Conservation (phyloP, 2,113 vertebrate genomes). For the Psophia crepitans region DNA sequence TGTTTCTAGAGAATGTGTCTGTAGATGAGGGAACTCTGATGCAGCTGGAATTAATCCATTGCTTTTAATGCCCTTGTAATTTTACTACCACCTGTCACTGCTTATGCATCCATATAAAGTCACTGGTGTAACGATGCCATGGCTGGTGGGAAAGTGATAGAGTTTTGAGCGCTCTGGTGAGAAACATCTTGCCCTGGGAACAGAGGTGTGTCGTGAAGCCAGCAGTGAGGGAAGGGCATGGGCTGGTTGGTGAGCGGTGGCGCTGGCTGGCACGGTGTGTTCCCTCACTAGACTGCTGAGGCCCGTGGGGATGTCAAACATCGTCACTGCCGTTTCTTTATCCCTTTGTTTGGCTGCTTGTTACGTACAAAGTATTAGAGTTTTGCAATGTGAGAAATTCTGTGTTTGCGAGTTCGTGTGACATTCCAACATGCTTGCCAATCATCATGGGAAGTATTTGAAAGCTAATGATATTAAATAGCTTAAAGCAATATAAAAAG, state of each 20-base stretch:
- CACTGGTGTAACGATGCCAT: too few relatives aligned
- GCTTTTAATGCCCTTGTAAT: not conserved
- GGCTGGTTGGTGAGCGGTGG: not conserved
- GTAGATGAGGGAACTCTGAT: not conserved
- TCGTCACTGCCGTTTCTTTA: not conserved
- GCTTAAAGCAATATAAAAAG: not conserved
- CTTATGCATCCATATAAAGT: not conserved
- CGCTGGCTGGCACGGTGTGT: not conserved
- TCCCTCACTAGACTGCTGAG: accelerated
- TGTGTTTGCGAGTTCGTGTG: accelerated
- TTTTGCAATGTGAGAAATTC: not conserved
- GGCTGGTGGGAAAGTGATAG: not conserved
- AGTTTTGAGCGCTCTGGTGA: not conserved
- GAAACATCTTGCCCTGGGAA: not conserved
- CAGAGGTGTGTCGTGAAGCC: accelerated
- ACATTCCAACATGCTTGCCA: not conserved
- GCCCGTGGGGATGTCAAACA: accelerated
- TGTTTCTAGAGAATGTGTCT: not conserved
- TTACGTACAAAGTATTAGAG: not conserved
- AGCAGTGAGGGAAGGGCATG: not conserved
- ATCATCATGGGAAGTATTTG: not conserved
- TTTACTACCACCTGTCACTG: not conserved
- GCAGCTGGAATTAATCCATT: not conserved
- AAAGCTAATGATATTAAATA: not conserved
- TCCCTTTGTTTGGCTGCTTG: not conserved